A percentile compares a stretch with the other conserved stretches of the same genome.
These are phyloP conservation scores for Gnathonemus longibarbis DNA, from an alignment of 2,113 vertebrate genomes.

Conservation along the genomic window DNA sequence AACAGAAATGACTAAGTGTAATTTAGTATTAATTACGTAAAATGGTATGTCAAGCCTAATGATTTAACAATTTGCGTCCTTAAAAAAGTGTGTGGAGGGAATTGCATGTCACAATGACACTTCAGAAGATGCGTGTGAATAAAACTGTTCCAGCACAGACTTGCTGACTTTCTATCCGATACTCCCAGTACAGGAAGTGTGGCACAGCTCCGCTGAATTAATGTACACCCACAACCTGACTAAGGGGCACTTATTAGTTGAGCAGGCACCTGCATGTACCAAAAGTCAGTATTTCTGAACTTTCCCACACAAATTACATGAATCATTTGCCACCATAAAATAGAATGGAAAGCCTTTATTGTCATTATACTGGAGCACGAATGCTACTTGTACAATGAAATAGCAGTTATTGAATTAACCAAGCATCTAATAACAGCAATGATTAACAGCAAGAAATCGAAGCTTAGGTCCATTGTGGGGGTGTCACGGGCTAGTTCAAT, in stretches of 20 bases:
- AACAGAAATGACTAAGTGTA: background rate
- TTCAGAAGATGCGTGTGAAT: background rate
- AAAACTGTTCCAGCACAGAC: background rate
- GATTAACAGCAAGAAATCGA: background rate
- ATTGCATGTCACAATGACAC: background rate
- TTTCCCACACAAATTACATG: too few relatives aligned
- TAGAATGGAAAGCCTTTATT: too few relatives aligned
- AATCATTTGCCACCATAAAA: background rate
- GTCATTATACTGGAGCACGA: too few relatives aligned
- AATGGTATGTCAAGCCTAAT: background rate
- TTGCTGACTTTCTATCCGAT: background rate
- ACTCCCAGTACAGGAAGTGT: background rate
- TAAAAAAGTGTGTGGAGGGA: background rate
- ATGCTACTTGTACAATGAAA: too few relatives aligned
- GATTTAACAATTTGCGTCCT: background rate
- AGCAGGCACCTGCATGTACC: background rate
- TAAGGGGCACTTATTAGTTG: background rate
- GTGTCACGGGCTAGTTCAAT: background rate
- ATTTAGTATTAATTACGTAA: background rate
- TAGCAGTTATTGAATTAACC: too few relatives aligned
- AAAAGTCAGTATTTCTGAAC: too few relatives aligned
- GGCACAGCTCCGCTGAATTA: background rate
- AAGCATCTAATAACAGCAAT: background rate
- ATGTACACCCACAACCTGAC: background rate
- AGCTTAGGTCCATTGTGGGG: background rate